phyloP scores from a whole-genome alignment of 1,140 invertebrate species.

The Rhopalosiphum padi region DNA sequence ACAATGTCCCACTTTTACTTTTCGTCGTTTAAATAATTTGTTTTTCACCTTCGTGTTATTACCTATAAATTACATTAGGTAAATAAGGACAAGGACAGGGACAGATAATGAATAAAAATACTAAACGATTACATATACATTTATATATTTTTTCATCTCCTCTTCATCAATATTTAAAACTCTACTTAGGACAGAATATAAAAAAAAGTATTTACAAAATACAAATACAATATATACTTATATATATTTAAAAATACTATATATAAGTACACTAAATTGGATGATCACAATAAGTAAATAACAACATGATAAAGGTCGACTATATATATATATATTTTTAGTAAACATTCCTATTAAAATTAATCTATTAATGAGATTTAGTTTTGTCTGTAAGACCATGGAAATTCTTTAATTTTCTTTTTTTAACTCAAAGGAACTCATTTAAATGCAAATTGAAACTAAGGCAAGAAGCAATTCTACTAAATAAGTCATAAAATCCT shows the following conservation, averaged over 20 bases:
- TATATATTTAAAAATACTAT: slow-evolving; percentile 55
- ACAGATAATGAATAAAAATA: not conserved
- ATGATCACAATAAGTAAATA: slow-evolving; percentile 58
- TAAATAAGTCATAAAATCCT: slow-evolving; percentile 30
- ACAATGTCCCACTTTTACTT: slow-evolving; percentile 56
- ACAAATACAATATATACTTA: slow-evolving; percentile 56
- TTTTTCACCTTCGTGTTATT: slow-evolving; percentile 33
- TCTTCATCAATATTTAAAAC: slow-evolving; percentile 42
- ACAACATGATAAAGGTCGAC: slow-evolving; percentile 57
- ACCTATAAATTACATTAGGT: not conserved
- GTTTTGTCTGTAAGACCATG: slow-evolving; percentile 19
- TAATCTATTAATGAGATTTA: slow-evolving; percentile 51
- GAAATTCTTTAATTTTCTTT: slow-evolving; percentile 6
- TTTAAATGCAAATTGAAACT: slow-evolving; percentile 52
- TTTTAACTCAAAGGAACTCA: slow-evolving; percentile 44
- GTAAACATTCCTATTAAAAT: slow-evolving; percentile 55
- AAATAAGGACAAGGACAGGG: slow-evolving; percentile 46
- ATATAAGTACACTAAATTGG: slow-evolving; percentile 57
- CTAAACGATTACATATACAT: slow-evolving; percentile 44
- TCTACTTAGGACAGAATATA: slow-evolving; percentile 58
- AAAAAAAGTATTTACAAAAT: slow-evolving; percentile 58
- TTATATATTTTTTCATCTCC: slow-evolving; percentile 56
- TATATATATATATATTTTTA: slow-evolving; percentile 36
- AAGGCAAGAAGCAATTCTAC: slow-evolving; percentile 38
- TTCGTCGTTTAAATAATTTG: slow-evolving; percentile 33